These are phyloP conservation scores for Drosophila mayri DNA, from an alignment of 1,140 invertebrate genomes.

Conservation along the genomic window DNA sequence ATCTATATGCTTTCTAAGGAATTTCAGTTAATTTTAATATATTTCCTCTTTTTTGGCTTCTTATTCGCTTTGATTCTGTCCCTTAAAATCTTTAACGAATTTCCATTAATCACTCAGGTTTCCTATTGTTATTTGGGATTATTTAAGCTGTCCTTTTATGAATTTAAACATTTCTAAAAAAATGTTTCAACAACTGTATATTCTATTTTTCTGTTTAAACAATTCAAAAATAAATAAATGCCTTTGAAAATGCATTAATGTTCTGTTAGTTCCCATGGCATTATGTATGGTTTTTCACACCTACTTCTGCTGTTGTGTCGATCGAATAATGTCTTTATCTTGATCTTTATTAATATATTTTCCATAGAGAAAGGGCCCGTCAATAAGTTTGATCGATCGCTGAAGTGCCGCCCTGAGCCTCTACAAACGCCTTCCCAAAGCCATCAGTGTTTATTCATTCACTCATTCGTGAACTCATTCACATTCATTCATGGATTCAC, in stretches of 20 bases:
- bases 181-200: too few relatives aligned
- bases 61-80: too few relatives aligned
- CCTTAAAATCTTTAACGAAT: too few relatives aligned
- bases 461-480: too few relatives aligned
- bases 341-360: not conserved
- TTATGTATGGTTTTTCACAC: slow-evolving; percentile 23
- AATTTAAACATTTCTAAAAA: not conserved
- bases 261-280: not conserved
- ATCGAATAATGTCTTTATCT: slow-evolving; percentile 12
- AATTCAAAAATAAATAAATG: not conserved
- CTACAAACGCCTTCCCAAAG: not conserved
- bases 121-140: too few relatives aligned
- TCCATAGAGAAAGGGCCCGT: slow-evolving; percentile 3
- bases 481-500: slow-evolving; percentile 1
- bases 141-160: not conserved
- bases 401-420: not conserved
- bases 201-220: too few relatives aligned
- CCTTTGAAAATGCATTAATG: too few relatives aligned
- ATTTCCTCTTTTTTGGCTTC: too few relatives aligned
- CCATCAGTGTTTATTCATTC: slow-evolving; percentile 13
- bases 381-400: slow-evolving; percentile 29
- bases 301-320: slow-evolving; percentile 5
- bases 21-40: too few relatives aligned
- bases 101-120: too few relatives aligned
- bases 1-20: too few relatives aligned